Evolutionary conservation across 2,797 vertebrate species (phyloP), one percentile per base, ranked within the genome.

Genomic region (Philypnodon macrostomus): DNA sequence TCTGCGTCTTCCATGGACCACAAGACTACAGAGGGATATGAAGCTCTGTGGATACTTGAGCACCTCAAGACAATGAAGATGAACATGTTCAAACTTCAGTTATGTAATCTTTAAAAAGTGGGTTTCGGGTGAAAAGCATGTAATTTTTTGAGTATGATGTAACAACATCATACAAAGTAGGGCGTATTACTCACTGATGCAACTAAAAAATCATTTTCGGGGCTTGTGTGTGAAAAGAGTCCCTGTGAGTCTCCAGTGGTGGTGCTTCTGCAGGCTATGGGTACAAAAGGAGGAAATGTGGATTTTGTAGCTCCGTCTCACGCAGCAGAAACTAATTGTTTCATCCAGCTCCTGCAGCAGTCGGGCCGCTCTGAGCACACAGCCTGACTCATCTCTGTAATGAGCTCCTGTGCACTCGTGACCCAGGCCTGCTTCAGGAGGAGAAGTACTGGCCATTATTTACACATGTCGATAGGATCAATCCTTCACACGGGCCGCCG

Each of bases 151-250:
- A 45, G 38, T 38, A 74, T 84, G 76, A 85, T 80, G 79, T 73
- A 84, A 87, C 58, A 77, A 70, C 71, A 77, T 75, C 57, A 69
- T 75, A 78, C 55, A 79, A 74, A 75, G 65, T 78, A 72, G 67
- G 80, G 38, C 56, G 42, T 71, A 71, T 79, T 75, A 79, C 70
- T 77, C 63, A 78, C 67, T 82, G 80, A 84, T 70, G 75, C 70
- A 82, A 85, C 69, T 47, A 35, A 62, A 76, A 80, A 72, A 62
- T 50, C 23, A 48, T 69, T 81, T 72, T 81, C 49, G 63, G 70
- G 75, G 75, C 70, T 55, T 65, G 40, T 44, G 63, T 58, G 53
- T 58, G 38, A 38, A 63, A 45, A 57, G n/a, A 60, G 58, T 53
- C 53, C 58, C 57, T 13, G 54, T 66, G 67, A 79, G 63, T 72